Percentiles rank a stretch among this genome's conserved stretches.
These are phyloP conservation scores for Leptopilina myrica DNA, from an alignment of 2,888 invertebrate species.

Conservation along the genomic window DNA sequence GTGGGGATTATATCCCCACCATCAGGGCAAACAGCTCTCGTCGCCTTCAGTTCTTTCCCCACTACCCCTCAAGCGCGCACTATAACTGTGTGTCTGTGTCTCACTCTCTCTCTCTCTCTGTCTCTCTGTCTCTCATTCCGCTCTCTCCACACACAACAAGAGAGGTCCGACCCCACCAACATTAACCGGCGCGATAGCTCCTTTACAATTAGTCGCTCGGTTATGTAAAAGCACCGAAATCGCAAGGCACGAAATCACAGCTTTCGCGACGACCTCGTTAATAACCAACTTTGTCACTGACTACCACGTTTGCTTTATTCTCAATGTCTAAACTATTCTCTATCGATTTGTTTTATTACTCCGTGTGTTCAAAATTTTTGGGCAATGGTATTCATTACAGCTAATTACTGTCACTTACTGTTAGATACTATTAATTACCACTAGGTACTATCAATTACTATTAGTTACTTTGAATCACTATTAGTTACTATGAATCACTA, in stretches of 20 bases:
- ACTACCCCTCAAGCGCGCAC: too few relatives aligned
- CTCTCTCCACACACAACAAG: constrained; percentile 49
- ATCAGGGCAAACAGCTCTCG: constrained; percentile 42
- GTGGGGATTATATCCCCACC: constrained; percentile 68
- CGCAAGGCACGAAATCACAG: constrained; percentile 65
- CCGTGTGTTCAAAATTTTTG: too few relatives aligned
- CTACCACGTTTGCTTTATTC: constrained; percentile 37
- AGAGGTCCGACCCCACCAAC: constrained; percentile 61
- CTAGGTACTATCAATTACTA: too few relatives aligned
- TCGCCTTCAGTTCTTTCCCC: constrained; percentile 31
- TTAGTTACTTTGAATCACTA: too few relatives aligned
- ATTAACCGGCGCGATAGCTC: constrained; percentile 76
- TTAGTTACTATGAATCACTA: too few relatives aligned
- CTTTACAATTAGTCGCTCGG: constrained; percentile 75
- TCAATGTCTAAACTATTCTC: constrained; percentile 5
- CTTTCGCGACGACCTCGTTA: constrained; percentile 44
- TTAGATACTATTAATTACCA: too few relatives aligned
- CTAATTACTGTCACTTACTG: too few relatives aligned
- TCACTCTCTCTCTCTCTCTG: too few relatives aligned
- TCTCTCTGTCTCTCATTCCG: constrained; percentile 42
- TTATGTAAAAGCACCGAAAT: constrained; percentile 74
- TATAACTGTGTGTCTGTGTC: too few relatives aligned
- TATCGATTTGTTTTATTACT: background rate
- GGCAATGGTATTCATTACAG: too few relatives aligned
- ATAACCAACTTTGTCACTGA: constrained; percentile 49